Evolutionary conservation across 2,888 invertebrate genomes (phyloP).

Genomic region (Trypoxylon attenuatum): DNA sequence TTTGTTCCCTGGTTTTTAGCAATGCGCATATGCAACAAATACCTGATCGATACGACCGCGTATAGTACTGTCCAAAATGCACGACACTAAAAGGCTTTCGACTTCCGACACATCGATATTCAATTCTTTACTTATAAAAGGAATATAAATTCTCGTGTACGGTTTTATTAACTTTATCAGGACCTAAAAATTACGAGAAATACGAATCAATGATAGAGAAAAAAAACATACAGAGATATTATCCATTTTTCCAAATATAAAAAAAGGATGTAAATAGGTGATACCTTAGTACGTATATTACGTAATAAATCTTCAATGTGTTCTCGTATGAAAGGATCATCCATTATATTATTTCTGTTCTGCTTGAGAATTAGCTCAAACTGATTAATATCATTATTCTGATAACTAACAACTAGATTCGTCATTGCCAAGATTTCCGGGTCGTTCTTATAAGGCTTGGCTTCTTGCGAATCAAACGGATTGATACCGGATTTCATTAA

Average conservation of each 20-base stretch:
- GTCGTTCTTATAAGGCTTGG: conserved; percentile 99
- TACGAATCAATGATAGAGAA: background rate
- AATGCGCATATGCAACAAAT: conserved; percentile 59
- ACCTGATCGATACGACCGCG: conserved; percentile 92
- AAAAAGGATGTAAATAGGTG: background rate
- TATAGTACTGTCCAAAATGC: conserved; percentile 96
- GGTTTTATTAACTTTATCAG: conserved; percentile 97
- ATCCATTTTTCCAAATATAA: conserved; percentile 4
- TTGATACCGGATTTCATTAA: conserved; percentile 99
- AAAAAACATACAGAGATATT: background rate
- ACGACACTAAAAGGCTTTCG: conserved; percentile 96
- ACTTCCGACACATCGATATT: conserved; percentile 97
- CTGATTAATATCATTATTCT: conserved; percentile 98
- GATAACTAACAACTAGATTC: conserved; percentile 96
- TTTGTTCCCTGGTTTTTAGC: background rate
- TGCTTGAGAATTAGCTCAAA: conserved; percentile 97
- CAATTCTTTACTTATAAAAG: conserved; percentile 96
- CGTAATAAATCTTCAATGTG: conserved; percentile 97
- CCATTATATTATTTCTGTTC: conserved; percentile 97
- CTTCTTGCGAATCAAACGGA: conserved; percentile 99
- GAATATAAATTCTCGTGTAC: conserved; percentile 98
- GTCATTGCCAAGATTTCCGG: conserved; percentile 99
- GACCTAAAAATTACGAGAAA: conserved; percentile 79
- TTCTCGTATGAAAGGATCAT: conserved; percentile 98
- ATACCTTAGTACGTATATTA: conserved; percentile 89